Evolutionary conservation across 2,797 vertebrate genomes (phyloP).

Genomic region (Percopsis omiscomaycus): DNA sequence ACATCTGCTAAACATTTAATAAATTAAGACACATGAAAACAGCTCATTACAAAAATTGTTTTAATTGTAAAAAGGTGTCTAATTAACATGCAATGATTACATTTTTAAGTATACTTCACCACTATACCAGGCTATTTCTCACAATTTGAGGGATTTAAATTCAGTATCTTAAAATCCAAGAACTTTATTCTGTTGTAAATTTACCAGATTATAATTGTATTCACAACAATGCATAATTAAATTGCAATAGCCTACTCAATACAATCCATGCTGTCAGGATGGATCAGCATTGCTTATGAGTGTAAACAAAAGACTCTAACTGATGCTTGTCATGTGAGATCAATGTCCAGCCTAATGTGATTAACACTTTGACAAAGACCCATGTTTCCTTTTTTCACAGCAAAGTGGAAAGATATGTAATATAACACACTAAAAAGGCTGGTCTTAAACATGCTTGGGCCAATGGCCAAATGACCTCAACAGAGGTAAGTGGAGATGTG

Average conservation of each 20-base stretch:
- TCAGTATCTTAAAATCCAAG: no score
- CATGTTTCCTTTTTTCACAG: constrained; percentile 6
- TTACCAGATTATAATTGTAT: constrained; percentile 47
- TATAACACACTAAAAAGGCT: constrained; percentile 12
- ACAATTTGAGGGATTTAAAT: no score
- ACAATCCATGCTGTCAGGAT: no score
- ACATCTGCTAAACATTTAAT: constrained; percentile 14
- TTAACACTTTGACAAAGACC: constrained; percentile 8
- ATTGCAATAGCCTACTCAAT: constrained; percentile 35
- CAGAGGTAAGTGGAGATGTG: constrained; percentile 31
- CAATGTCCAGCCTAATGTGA: constrained; percentile 6
- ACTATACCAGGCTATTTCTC: neutral
- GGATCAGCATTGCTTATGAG: neutral
- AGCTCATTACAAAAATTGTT: constrained; percentile 35
- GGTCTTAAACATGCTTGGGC: constrained; percentile 21
- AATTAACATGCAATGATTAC: neutral
- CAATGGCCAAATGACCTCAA: constrained; percentile 8
- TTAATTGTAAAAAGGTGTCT: constrained; percentile 13
- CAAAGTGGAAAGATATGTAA: constrained; percentile 26
- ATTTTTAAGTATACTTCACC: no score
- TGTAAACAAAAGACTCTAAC: constrained; percentile 7
- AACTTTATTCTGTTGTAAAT: constrained; percentile 3
- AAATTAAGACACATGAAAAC: constrained; percentile 23
- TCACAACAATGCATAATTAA: constrained; percentile 53
- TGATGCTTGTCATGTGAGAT: constrained; percentile 14